Base-by-base conservation (phyloP, 1,140 invertebrate species). In the Plectrocnemia conspersa region DNA sequence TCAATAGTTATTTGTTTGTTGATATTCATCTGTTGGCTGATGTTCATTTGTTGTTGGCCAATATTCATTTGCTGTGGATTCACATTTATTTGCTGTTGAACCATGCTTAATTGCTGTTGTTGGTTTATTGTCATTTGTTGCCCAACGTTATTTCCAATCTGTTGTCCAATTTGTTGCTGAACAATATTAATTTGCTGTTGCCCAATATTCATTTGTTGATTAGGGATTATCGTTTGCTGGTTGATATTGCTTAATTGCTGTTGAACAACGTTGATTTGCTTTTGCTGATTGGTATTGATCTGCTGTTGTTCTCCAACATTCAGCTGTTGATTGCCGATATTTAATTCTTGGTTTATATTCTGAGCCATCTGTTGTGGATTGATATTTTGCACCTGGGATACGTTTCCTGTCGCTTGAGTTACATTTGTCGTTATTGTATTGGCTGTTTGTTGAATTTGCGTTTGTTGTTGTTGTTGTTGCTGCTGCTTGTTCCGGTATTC, bases 401-500 rank as follows among this genome's bases (percentile, higher is more conserved):
- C n/a, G n/a, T n/a, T n/a, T n/a, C n/a, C 50, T 18, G 13, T 21
- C 52, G 35, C 50, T 64, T 64, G 40, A 62, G 60, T 49, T 63
- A 52, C 29, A 62, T 57, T 38, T 58, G 35, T 44, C 38, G 52
- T 27, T 32, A 44, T 57, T 61, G 53, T 44, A 50, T 49, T 45
- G 58, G 59, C 41, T 66, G 65, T 18, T 53, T 62, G 61, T 32
- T 65, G 63, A 36, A 61, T 64, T 45, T 62, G 63, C 3, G 63
- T 59, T 56, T 74, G 72, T 50, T 75, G 72, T 54, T 68, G 72
- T 58, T 74, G 73, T 46, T 70, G 68, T 55, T 74, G 73, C 23
- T 72, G 68, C 49, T 78, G 77, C 61, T 79, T 79, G 3, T 72
- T 77, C 46, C 76, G 74, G 52, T 79, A 79, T 65, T 79, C 77